phyloP scores from a whole-genome alignment of 2,888 invertebrate species.

The Caenorhabditis sulstoni region DNA sequence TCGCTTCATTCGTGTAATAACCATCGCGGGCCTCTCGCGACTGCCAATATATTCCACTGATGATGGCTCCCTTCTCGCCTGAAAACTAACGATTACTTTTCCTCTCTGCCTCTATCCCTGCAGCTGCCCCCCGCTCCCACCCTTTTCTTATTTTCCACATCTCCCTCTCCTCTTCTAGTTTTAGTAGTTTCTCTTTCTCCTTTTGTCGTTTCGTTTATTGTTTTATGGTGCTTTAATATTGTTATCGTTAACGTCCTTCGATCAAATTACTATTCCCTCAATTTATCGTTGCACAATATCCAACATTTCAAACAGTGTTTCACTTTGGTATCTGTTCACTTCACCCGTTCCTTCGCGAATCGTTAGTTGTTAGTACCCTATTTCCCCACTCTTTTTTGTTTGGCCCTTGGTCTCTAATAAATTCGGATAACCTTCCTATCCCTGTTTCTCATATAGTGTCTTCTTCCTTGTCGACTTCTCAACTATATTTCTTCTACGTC shows the following conservation, averaged over 20 bases:
- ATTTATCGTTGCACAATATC: background rate
- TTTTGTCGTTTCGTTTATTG: constrained; percentile 1
- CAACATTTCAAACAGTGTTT: constrained; percentile 35
- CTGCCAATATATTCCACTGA: background rate
- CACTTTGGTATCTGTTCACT: constrained; percentile 12
- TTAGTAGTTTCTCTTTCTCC: constrained; percentile 22
- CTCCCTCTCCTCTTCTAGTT: constrained; percentile 14
- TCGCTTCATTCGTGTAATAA: constrained; percentile 16
- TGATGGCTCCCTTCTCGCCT: background rate
- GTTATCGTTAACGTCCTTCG: constrained; percentile 7
- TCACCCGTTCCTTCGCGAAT: background rate
- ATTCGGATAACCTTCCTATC: constrained; percentile 16
- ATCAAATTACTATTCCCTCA: background rate
- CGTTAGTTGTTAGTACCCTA: constrained; percentile 8
- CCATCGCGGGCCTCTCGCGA: background rate
- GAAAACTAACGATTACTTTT: constrained; percentile 14
- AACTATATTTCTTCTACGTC: constrained; percentile 5
- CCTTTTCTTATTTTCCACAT: background rate
- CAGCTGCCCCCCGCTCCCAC: background rate
- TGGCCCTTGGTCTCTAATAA: constrained; percentile 11
- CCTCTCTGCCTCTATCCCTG: constrained; percentile 1
- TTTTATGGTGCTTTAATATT: constrained; percentile 21
- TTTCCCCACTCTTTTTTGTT: background rate
- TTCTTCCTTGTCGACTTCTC: background rate
- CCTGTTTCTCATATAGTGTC: background rate